Base-by-base conservation (phyloP, 1,140 invertebrate species). In the Araneus ventricosus region DNA sequence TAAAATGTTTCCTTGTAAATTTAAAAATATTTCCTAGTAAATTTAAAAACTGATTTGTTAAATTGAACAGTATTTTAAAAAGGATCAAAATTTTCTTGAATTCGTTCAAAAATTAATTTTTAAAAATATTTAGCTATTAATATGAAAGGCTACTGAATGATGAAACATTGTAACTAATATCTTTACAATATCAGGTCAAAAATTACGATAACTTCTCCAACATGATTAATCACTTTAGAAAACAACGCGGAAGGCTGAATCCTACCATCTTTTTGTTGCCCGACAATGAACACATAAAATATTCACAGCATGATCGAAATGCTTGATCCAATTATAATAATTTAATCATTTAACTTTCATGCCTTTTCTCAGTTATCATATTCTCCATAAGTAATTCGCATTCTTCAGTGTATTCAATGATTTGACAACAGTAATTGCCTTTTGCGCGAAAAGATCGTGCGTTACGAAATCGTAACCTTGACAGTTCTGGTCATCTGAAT, bases 241-340 rank as follows among this genome's bases (percentile, higher is more conserved):
- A 75, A 30, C 30, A 75, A 75, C 34, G 70, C 70, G 70, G 70
- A 75, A 75, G 70, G 14, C 30, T 34, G 30, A 20, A 37, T 30
- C 10, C 8, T 30, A 75, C 34, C 4, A 37, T 75, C 34, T 30
- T 20, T 34, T 20, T 75, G 17, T 75, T 75, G 1, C 30, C 6
- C 34, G 34, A 75, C 70, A 75, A 20, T 75, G 14, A 75, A 75
- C 70, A 37, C 20, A 75, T 37, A 75, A 75, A 75, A 34, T 75
- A 75, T 75, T 75, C 70, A 75, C 70, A 37, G 37, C 70, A 75
- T 75, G 34, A 75, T 5, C 70, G 67, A 75, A 75, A 17, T 34
- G 7, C 34, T 75, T 75, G 70, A 14, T 75, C 70, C 70, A 75
- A 75, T 75, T 75, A 75, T 75, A 75, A 75, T 75, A 75, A 75